Evolutionary conservation across 2,888 invertebrate species (phyloP), one percentile per base, ranked within the genome.

Genomic region (Nowickia ferox): DNA sequence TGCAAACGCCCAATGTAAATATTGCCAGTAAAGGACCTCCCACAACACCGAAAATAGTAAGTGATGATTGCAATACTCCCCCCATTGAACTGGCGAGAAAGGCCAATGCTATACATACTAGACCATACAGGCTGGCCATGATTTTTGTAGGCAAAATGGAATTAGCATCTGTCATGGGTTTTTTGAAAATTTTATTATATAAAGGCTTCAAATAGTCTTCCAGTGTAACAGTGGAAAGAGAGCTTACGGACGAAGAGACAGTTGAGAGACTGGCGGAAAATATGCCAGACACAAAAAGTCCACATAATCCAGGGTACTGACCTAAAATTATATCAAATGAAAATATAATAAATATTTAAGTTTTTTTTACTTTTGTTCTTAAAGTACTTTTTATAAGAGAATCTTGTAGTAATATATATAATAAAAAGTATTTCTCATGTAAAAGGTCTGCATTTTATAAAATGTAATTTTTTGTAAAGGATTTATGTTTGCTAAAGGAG

Each of bases 241-340:
- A 97, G 90, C 98, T 98, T 77, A 98, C 94, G 0, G 97, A 96
- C 0, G 98, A 97, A 0, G 98, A 98, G 78, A 98, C 96, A 0
- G 98, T 97, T 66, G 98, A 98, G 5, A 98, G 94, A 0, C 98
- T 96, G 0, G 97, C 98, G 88, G 97, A 97, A 91, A 98, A 98
- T 77, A 98, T 96, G 2, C 98, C 96, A 8, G 98, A 97, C 0
- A 98, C 96, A 91, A 98, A 98, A 15, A 98, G 93, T 0, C 98
- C 98, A 0, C 97, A 95, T 40, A 98, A 90, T 0, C 98, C 98
- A 0, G 97, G 97, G 83, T 95, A 93, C 81, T 94, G 91, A 78
- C 91, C 91, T 91, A 59, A n/a, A 79, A 81, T 53, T 22, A 63
- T 30, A 74, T 11, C 40, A 66, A 42, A 77, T 40, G 9, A 0